Evolutionary conservation across 2,888 invertebrate genomes (phyloP).

Genomic region (Hirtodrosophila confusa): DNA sequence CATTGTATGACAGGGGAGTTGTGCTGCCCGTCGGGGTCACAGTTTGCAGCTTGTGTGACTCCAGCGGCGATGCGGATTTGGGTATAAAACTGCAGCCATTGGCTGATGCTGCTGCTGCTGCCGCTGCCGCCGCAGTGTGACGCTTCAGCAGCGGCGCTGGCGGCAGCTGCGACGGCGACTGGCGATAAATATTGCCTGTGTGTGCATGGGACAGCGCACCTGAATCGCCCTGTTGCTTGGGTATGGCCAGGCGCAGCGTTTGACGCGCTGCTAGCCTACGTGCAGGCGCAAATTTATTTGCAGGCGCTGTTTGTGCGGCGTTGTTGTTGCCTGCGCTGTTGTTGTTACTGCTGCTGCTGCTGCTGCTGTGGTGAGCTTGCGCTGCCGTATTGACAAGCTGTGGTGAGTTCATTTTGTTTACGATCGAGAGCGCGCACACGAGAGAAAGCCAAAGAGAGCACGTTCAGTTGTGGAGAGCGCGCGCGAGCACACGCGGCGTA

Average conservation of each 20-base stretch:
- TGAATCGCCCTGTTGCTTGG: constrained; percentile 81
- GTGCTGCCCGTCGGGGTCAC: constrained; percentile 49
- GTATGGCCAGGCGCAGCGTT: constrained; percentile 83
- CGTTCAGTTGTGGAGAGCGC: neutral
- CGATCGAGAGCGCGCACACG: constrained; percentile 30
- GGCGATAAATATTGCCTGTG: constrained; percentile 55
- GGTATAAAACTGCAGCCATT: constrained; percentile 51
- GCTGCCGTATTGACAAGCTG: constrained; percentile 66
- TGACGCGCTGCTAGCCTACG: constrained; percentile 84
- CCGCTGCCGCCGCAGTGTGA: constrained; percentile 20
- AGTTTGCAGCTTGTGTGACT: constrained; percentile 77
- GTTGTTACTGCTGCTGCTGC: constrained; percentile 23
- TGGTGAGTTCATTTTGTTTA: constrained; percentile 74
- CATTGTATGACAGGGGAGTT: constrained; percentile 52
- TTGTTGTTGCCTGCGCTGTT: constrained; percentile 20
- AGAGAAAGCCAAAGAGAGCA: constrained; percentile 4
- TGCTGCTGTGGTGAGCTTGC: constrained; percentile 55
- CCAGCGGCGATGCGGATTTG: constrained; percentile 79
- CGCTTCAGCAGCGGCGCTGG: constrained; percentile 79
- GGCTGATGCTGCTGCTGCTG: constrained; percentile 11
- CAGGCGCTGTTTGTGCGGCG: constrained; percentile 30
- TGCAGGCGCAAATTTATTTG: constrained; percentile 83
- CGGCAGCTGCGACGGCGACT: constrained; percentile 80
- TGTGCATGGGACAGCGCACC: constrained; percentile 33
- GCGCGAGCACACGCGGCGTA: constrained; percentile 28